Conservation (phyloP, 2,888 invertebrate genomes). For the Limnephilus marmoratus region DNA sequence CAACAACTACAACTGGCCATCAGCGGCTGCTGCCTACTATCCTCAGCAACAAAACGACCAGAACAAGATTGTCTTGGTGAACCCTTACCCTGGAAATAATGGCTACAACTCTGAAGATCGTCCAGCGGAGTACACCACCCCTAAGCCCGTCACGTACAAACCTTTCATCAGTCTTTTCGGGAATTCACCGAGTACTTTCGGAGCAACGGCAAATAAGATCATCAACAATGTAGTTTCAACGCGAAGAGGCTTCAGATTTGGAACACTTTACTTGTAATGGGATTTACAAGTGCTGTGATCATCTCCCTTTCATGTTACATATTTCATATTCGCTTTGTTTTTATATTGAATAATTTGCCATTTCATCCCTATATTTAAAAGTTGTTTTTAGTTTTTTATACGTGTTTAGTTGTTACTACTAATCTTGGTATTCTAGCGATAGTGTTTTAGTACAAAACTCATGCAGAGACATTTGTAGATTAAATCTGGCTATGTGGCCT, state of each 20-base stretch:
- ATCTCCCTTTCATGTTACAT: slow-evolving; percentile 23
- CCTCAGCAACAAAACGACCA: slow-evolving; percentile 70
- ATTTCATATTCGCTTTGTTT: slow-evolving; percentile 40
- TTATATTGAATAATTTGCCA: slow-evolving; percentile 50
- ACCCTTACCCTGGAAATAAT: slow-evolving; percentile 35
- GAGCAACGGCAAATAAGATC: slow-evolving; percentile 68
- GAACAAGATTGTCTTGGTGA: slow-evolving; percentile 52
- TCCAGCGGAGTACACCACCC: slow-evolving; percentile 55
- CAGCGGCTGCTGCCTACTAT: slow-evolving; percentile 68
- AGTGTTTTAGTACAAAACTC: slow-evolving; percentile 64
- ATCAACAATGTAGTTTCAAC: slow-evolving; percentile 68
- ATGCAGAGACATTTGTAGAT: slow-evolving; percentile 36
- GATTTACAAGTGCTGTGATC: not conserved
- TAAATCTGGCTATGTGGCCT: slow-evolving; percentile 46
- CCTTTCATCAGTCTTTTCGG: slow-evolving; percentile 75
- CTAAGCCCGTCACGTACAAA: slow-evolving; percentile 69
- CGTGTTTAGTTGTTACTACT: slow-evolving; percentile 42
- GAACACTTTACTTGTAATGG: slow-evolving; percentile 73
- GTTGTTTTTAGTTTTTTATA: slow-evolving; percentile 49
- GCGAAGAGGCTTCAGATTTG: slow-evolving; percentile 73
- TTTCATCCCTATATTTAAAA: slow-evolving; percentile 45
- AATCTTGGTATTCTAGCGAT: slow-evolving; percentile 51
- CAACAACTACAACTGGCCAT: slow-evolving; percentile 73
- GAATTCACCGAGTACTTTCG: slow-evolving; percentile 73
- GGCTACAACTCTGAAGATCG: slow-evolving; percentile 34